Base-by-base conservation (phyloP, 2,113 vertebrate genomes). In the Neodontobutis hainanensis region DNA sequence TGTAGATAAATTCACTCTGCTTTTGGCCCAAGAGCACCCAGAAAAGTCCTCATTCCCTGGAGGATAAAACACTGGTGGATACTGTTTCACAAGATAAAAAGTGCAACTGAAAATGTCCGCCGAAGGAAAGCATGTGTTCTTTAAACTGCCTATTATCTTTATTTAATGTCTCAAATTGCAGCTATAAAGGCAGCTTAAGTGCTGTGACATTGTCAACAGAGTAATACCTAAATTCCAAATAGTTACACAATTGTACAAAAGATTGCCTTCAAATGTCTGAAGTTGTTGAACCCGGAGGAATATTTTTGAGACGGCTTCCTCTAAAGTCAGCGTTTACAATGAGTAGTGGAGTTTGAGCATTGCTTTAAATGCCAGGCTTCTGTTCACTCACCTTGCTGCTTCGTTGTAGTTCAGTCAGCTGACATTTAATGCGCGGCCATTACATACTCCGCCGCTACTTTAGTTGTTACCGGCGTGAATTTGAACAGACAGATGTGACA, bases 321-420 rank as follows among this genome's bases (percentile, higher is more conserved):
- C 7, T 60, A 80, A 76, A 89, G 68, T 11, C 48, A 70, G 44
- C 42, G 14, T 80, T 75, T 69, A 51, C 77, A 73, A 65, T 52
- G 53, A 85, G 80, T 75, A 76, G 69, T 56, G 66, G 69, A 59
- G 66, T 61, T 73, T 51, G 69, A 68, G 77, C 66, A 38, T 81
- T 82, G 64, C 80, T 78, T 77, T 72, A 88, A 88, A 86, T 82
- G 84, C 84, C 84, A 77, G 61, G 61, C 73, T 59, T 82, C 53
- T 82, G 57, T 65, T 76, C 77, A 43, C 63, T 65, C 46, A 1
- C 27, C 34, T 49, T 68, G 51, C 52, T 73, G 72, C 65, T 72
- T 56, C n/a, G 71, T 77, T 63, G 75, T 70, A 75, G 74, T 82
- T 80, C 82, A 73, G 74, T 86, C 84, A 75, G 87, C 80, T 87